These are phyloP conservation scores for Turritopsis dohrnii DNA, from an alignment of 30 jellyfish, hydroid and myxozoan genomes.

Conservation along the genomic window DNA sequence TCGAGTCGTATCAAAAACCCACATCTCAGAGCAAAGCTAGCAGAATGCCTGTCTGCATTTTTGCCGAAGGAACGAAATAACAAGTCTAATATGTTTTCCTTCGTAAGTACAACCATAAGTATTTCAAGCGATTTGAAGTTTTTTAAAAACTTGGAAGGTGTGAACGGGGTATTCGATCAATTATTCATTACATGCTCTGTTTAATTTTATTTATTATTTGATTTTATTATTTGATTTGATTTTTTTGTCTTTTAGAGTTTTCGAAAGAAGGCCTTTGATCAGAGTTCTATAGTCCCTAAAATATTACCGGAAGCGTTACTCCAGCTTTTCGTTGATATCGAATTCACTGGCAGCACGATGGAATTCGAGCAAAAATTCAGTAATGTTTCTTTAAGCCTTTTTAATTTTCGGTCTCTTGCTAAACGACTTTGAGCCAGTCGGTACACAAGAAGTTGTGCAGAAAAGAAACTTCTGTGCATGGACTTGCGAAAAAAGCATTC, in stretches of 20 bases:
- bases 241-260: constrained; percentile 39
- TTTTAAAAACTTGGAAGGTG: not conserved
- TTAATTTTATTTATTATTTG: too few relatives aligned
- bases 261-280: constrained; percentile 58
- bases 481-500: too few relatives aligned
- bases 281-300: constrained; percentile 39
- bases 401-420: too few relatives aligned
- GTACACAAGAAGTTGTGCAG: too few relatives aligned
- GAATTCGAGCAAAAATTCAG: constrained; percentile 95
- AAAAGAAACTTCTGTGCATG: too few relatives aligned
- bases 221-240: not conserved
- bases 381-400: too few relatives aligned
- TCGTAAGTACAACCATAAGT: constrained; percentile 37
- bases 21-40: constrained; percentile 91
- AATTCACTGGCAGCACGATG: constrained; percentile 87
- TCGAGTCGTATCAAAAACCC: constrained; percentile 83
- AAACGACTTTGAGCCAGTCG: too few relatives aligned
- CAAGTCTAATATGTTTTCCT: constrained; percentile 33
- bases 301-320: constrained; percentile 75
- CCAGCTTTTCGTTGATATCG: constrained; percentile 87
- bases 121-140: not conserved
- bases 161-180: too few relatives aligned
- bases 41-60: constrained; percentile 91
- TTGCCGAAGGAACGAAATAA: constrained; percentile 49
- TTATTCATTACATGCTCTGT: not conserved